Evolutionary conservation across 2,888 invertebrate species (phyloP).

Genomic region (Abrostola tripartita): DNA sequence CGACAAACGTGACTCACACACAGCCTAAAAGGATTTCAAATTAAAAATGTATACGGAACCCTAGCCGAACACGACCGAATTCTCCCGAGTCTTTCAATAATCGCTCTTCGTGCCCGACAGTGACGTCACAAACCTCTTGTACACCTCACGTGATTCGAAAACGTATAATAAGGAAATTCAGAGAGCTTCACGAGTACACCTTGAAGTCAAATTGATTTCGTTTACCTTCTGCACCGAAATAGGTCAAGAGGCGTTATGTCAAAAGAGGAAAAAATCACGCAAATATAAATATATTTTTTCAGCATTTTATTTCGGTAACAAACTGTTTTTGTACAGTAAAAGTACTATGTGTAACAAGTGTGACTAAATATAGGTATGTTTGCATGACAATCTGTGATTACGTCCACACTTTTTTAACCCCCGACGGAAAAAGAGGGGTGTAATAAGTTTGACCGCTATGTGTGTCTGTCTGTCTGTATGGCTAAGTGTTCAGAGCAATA

Average conservation of each 20-base stretch:
- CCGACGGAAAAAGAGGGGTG: no score
- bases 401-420: background rate
- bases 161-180: slow-evolving; percentile 49
- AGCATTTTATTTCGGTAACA: slow-evolving; percentile 28
- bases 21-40: slow-evolving; percentile 20
- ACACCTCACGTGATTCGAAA: slow-evolving; percentile 27
- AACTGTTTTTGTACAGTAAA: slow-evolving; percentile 29
- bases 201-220: slow-evolving; percentile 53
- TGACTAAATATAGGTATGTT: slow-evolving; percentile 10
- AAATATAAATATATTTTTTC: slow-evolving; percentile 27
- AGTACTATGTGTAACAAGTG: slow-evolving; percentile 19
- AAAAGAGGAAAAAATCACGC: slow-evolving; percentile 24
- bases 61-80: slow-evolving; percentile 3
- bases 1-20: slow-evolving; percentile 5
- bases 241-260: slow-evolving; percentile 43
- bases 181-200: slow-evolving; percentile 42
- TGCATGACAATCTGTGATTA: background rate
- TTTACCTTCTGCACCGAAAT: slow-evolving; percentile 39
- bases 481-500: no score
- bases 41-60: slow-evolving; percentile 27
- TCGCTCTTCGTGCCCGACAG: slow-evolving; percentile 8
- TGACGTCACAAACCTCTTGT: slow-evolving; percentile 20
- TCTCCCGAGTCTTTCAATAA: slow-evolving; percentile 14
- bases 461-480: no score
- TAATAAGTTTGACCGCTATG: no score